Base-by-base conservation (phyloP, 2,113 vertebrate genomes). In the Dolichotis patagonum region DNA sequence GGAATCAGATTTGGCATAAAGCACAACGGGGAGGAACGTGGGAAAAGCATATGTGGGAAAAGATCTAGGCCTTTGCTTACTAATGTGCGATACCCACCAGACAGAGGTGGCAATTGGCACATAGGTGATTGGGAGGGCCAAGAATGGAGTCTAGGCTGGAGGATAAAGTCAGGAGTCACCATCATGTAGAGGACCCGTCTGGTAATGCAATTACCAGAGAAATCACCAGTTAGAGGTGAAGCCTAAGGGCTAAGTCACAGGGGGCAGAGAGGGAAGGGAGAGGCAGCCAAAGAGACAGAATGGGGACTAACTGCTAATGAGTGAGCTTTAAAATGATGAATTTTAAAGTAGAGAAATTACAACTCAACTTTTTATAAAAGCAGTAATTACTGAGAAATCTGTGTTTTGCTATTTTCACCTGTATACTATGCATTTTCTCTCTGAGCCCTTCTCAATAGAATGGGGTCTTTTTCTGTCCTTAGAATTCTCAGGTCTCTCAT, bases 401-500 rank as follows among this genome's bases (percentile, higher is more conserved):
- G 30, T 8, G 4, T 35, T 80, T 30, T 80, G 77, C 46, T 46
- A 9, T 80, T 80, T 80, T 80, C 46, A 32, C 46, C 46, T 49
- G 30, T 35, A 16, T 19, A 20, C 49, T 52, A 5, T 80, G 46
- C 46, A 54, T 80, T 80, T 80, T 52, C 49, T 52, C 49, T 78
- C 43, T 80, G 77, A 54, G 77, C 32, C 28, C 28, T 75, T 71
- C 75, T 52, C 77, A 52, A 28, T 54, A 52, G 46, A 52, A 52
- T 80, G 46, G 28, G 19, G 46, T 20, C 30, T 78, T 78, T 52
- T 52, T 80, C 14, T 17, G 8, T 80, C n/a, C 17, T 30, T 10
- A 0, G 0, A 43, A 32, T 35, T 46, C 26, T 46, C 24, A 8
- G 6, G 2, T 54, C 28, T 5, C 38, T 78, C 14, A 0, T 17